Evolutionary conservation across 2,113 vertebrate species (phyloP).

Genomic region (Urocynchramus pylzowi): DNA sequence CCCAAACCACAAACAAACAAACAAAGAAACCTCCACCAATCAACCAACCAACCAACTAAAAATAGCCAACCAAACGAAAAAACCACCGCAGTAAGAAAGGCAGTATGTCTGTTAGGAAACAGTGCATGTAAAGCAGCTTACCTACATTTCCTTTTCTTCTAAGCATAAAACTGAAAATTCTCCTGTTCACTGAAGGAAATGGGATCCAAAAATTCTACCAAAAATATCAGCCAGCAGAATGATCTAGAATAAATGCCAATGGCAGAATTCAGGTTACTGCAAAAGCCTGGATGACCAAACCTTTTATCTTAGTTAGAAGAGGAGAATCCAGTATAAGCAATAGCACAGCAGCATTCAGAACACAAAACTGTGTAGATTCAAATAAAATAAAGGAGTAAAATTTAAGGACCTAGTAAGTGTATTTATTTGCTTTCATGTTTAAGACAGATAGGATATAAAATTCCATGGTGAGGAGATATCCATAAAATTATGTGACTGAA

Average conservation of each 20-base stretch:
- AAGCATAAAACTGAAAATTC: neutral
- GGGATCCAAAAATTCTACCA: neutral
- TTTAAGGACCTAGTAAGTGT: neutral
- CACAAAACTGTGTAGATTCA: neutral
- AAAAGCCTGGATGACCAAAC: neutral
- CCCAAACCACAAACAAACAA: neutral
- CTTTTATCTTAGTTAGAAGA: neutral
- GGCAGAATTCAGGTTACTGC: neutral
- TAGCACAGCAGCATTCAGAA: neutral
- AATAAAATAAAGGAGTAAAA: neutral
- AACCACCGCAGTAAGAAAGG: fast-evolving
- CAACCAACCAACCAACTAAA: neutral
- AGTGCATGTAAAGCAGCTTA: neutral
- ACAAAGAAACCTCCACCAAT: neutral
- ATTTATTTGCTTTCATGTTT: neutral
- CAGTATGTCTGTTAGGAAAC: fast-evolving
- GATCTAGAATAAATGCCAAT: neutral
- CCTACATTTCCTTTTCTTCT: neutral
- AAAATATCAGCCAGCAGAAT: neutral
- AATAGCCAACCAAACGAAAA: neutral
- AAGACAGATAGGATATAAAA: neutral
- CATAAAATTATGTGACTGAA: neutral
- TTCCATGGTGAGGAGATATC: neutral
- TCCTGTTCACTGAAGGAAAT: neutral
- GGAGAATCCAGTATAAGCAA: neutral